phyloP scores from a whole-genome alignment of 2,888 invertebrate genomes.

The Heliconius hortense region DNA sequence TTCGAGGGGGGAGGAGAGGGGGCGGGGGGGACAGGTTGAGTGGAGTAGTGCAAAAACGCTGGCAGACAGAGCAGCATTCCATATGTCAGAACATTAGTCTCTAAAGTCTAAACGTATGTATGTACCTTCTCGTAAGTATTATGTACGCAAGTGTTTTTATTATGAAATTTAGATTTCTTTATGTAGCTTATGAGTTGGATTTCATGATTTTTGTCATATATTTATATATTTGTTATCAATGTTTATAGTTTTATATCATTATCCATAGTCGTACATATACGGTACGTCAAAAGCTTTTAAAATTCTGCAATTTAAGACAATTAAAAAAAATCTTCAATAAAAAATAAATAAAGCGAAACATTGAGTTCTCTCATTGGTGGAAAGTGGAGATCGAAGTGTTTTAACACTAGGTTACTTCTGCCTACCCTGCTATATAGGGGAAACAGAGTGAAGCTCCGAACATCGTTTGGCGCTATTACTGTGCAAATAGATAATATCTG shows the following conservation, averaged over 20 bases:
- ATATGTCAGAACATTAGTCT: constrained; percentile 55
- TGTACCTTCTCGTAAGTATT: neutral
- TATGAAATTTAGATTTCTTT: constrained; percentile 40
- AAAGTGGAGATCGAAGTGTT: constrained; percentile 34
- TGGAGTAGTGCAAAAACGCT: constrained; percentile 72
- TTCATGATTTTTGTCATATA: neutral
- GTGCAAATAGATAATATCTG: no score
- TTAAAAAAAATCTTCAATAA: neutral
- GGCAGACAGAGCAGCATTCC: constrained; percentile 60
- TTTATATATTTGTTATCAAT: neutral
- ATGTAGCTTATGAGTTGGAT: constrained; percentile 41
- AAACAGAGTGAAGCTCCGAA: no score
- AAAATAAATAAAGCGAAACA: neutral
- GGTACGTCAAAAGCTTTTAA: no score
- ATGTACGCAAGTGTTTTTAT: neutral
- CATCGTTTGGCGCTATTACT: no score
- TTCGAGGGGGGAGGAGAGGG: constrained; percentile 8
- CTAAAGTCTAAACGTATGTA: constrained; percentile 47
- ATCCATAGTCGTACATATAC: no score
- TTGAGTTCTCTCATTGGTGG: neutral
- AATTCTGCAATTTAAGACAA: no score
- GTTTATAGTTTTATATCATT: no score
- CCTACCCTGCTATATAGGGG: no score
- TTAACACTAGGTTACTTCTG: constrained; percentile 30
- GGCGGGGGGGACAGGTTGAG: constrained; percentile 58